phyloP scores from a whole-genome alignment of 37 sponge, comb jelly and placozoan genomes.

The Bolinopsis microptera region DNA sequence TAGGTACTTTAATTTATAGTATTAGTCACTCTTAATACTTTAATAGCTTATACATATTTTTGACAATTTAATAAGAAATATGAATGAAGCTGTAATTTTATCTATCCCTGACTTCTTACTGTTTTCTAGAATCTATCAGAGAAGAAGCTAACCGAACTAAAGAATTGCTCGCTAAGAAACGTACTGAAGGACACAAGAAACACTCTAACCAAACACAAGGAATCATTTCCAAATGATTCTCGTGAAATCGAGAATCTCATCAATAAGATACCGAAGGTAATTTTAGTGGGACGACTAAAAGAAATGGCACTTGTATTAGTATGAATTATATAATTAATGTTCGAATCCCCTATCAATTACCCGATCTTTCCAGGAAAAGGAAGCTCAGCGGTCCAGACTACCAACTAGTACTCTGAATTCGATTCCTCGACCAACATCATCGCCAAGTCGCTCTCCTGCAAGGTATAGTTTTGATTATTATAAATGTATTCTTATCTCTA shows the following conservation, averaged over 20 bases:
- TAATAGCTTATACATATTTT: too few relatives aligned
- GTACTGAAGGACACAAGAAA: slow-evolving; percentile 28
- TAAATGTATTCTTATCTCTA: too few relatives aligned
- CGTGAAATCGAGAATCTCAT: background rate
- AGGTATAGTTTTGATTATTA: slow-evolving; percentile 15
- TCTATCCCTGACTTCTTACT: background rate
- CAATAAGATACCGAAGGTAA: background rate
- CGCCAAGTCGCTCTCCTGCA: slow-evolving; percentile 30
- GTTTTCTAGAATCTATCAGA: background rate
- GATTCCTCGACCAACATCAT: slow-evolving; percentile 33
- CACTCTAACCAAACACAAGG: slow-evolving; percentile 39
- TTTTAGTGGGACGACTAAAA: too few relatives aligned
- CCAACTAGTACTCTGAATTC: slow-evolving; percentile 11
- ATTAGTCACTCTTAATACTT: too few relatives aligned
- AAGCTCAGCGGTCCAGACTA: background rate
- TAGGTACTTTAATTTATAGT: too few relatives aligned
- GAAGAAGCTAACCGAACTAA: slow-evolving; percentile 21
- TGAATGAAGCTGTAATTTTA: too few relatives aligned
- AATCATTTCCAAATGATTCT: background rate
- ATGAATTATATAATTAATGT: too few relatives aligned
- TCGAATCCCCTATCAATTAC: too few relatives aligned
- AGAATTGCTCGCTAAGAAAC: background rate
- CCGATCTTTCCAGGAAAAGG: slow-evolving; percentile 41
- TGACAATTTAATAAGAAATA: background rate
- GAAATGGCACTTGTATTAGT: too few relatives aligned